Evolutionary conservation across 2,113 vertebrate genomes (phyloP).

Genomic region (Petroica traversi): DNA sequence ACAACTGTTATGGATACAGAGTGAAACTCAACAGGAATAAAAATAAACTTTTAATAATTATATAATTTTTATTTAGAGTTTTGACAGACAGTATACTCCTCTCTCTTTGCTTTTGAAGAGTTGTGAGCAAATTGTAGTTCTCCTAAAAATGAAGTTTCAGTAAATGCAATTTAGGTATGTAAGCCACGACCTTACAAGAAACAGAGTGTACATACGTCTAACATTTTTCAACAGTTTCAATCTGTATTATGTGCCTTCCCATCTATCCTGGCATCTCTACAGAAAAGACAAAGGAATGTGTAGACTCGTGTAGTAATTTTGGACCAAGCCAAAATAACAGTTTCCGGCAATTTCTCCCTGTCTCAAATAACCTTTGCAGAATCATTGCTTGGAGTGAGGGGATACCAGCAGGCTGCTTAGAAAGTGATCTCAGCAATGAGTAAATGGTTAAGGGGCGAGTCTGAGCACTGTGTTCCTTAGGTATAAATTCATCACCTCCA

Average conservation of each 20-base stretch:
- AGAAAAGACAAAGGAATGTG: not conserved
- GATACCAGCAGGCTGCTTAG: not conserved
- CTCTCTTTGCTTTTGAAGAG: not conserved
- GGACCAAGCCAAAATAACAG: not conserved
- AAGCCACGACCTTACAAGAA: not conserved
- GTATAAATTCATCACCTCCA: not conserved
- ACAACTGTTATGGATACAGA: not conserved
- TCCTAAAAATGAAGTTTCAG: not conserved
- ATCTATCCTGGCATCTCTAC: not conserved
- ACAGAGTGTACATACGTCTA: not conserved
- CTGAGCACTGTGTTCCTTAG: not conserved
- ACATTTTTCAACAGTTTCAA: not conserved
- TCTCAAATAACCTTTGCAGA: not conserved
- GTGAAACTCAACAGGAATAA: not conserved
- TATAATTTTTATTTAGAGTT: not conserved
- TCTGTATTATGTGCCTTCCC: not conserved
- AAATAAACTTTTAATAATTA: not conserved
- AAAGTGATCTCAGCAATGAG: not conserved
- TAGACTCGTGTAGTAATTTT: not conserved
- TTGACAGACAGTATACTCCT: not conserved
- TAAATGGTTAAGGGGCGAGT: not conserved
- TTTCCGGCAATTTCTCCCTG: not conserved
- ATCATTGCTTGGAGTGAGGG: not conserved
- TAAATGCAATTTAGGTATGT: not conserved
- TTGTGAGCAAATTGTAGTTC: not conserved